Conservation (phyloP, 2,797 vertebrate species). For the Otus scops region DNA sequence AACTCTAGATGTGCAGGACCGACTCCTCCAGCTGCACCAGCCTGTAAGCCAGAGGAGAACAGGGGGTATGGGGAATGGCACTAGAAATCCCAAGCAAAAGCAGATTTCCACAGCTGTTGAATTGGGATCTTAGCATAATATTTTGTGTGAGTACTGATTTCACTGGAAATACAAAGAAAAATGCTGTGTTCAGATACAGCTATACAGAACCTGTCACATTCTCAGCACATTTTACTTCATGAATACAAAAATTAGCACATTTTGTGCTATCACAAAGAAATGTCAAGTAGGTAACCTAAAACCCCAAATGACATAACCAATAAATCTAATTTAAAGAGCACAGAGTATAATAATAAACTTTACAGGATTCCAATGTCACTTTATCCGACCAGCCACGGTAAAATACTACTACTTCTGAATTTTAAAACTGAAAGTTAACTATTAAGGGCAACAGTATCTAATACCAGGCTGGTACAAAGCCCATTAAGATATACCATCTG, state of each 20-base stretch:
- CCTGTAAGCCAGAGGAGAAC: neutral
- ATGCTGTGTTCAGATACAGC: neutral
- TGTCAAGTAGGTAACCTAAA: neutral
- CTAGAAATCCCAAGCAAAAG: neutral
- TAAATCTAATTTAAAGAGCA: neutral
- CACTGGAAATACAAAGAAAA: neutral
- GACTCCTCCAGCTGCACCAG: neutral
- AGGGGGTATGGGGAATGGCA: neutral
- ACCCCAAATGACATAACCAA: neutral
- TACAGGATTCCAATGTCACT: neutral
- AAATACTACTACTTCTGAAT: neutral
- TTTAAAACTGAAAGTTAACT: neutral
- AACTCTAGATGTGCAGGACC: neutral
- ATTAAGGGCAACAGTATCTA: neutral
- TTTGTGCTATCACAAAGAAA: neutral
- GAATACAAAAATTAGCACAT: neutral
- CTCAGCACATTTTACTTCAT: neutral
- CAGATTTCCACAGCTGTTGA: neutral
- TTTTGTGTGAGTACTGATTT: neutral
- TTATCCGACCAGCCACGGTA: neutral
- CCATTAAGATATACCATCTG: constrained; percentile 32
- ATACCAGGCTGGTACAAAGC: neutral
- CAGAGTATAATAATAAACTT: neutral
- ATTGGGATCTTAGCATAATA: neutral
- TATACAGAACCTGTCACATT: neutral